Conservation (phyloP, 2,797 vertebrate genomes). For the Scolopax rusticola region DNA sequence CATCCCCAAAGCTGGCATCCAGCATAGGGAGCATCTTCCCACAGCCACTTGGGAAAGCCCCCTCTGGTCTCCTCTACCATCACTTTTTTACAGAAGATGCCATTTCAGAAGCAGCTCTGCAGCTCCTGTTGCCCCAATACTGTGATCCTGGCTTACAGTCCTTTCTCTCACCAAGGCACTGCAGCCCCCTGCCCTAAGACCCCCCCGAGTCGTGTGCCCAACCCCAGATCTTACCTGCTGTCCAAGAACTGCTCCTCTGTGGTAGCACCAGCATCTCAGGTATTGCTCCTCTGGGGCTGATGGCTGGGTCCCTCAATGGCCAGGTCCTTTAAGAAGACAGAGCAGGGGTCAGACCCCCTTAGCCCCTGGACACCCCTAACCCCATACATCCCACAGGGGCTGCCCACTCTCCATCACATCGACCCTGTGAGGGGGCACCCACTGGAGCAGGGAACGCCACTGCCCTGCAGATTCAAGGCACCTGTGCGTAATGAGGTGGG, state of each 20-base stretch:
- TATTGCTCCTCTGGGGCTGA: rapidly evolving
- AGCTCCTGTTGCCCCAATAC: rapidly evolving
- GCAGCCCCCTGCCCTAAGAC: background rate
- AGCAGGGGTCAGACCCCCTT: rapidly evolving
- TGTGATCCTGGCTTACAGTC: rapidly evolving
- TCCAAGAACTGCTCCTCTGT: background rate
- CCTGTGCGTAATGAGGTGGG: background rate
- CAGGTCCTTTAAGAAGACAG: background rate
- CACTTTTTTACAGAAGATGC: background rate
- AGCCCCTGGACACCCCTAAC: background rate
- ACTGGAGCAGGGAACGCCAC: rapidly evolving
- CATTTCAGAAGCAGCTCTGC: background rate
- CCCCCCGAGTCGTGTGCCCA: rapidly evolving
- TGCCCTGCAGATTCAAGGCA: background rate
- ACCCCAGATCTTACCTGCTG: background rate
- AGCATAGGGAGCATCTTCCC: background rate
- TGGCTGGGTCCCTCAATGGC: rapidly evolving
- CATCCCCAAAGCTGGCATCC: background rate
- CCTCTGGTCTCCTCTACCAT: background rate
- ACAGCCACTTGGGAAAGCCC: rapidly evolving
- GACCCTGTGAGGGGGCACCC: background rate
- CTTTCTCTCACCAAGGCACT: background rate
- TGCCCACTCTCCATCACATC: background rate
- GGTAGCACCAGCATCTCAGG: rapidly evolving
- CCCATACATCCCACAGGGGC: rapidly evolving